These are phyloP conservation scores for Rhopalosiphum nymphaeae DNA, from an alignment of 2,888 invertebrate genomes.

Conservation along the genomic window DNA sequence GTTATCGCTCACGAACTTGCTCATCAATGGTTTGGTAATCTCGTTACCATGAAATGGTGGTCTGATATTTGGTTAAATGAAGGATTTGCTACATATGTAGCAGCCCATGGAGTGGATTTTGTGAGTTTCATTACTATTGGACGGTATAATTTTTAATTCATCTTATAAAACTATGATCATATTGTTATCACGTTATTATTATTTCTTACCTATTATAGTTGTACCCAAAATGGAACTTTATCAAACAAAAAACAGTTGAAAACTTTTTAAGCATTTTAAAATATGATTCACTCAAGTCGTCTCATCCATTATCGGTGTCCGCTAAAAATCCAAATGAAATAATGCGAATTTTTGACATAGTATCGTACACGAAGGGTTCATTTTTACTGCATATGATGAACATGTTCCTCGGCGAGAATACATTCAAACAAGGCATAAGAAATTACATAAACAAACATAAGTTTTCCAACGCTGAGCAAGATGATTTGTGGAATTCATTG, in stretches of 20 bases:
- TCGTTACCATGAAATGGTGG: slow-evolving; percentile 88
- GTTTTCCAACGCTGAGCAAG: slow-evolving; percentile 77
- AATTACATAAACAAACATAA: slow-evolving; percentile 76
- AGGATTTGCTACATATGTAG: slow-evolving; percentile 81
- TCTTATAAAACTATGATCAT: background rate
- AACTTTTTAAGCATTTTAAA: slow-evolving; percentile 76
- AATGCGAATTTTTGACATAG: slow-evolving; percentile 85
- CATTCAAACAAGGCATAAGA: slow-evolving; percentile 78
- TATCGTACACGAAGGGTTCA: slow-evolving; percentile 82
- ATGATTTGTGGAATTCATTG: slow-evolving; percentile 86
- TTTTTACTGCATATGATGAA: slow-evolving; percentile 91
- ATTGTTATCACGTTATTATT: background rate
- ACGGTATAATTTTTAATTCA: no score
- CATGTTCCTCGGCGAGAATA: slow-evolving; percentile 82
- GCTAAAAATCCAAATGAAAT: slow-evolving; percentile 85
- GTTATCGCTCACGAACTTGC: slow-evolving; percentile 82
- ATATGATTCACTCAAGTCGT: slow-evolving; percentile 80
- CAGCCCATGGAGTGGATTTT: slow-evolving; percentile 71
- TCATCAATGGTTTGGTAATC: slow-evolving; percentile 85
- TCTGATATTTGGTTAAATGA: slow-evolving; percentile 85
- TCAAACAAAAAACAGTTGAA: slow-evolving; percentile 74
- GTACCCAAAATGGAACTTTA: slow-evolving; percentile 78
- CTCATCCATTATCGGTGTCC: slow-evolving; percentile 83
- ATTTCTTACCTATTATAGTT: slow-evolving; percentile 68
- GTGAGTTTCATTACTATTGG: slow-evolving; percentile 67